These are phyloP conservation scores for Eretmocerus hayati DNA, from an alignment of 2,888 invertebrate species.

Conservation along the genomic window DNA sequence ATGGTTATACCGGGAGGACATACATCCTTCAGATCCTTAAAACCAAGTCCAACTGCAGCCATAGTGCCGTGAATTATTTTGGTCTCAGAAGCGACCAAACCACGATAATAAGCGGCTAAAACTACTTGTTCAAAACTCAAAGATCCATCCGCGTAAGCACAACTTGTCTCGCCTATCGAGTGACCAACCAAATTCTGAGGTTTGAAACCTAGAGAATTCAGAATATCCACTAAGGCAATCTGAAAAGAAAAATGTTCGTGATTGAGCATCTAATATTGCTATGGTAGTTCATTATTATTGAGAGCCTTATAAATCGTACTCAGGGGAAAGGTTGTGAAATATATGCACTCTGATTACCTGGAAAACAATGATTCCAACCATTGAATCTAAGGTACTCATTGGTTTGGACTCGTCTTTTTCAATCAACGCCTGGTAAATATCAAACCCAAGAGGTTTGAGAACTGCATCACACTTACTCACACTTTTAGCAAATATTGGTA, in stretches of 20 bases:
- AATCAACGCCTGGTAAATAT: conserved; percentile 57
- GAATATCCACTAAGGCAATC: conserved; percentile 62
- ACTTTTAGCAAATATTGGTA: conserved; percentile 62
- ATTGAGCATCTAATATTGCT: background rate
- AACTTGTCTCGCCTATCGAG: conserved; percentile 90
- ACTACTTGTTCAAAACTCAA: conserved; percentile 53
- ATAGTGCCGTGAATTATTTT: conserved; percentile 64
- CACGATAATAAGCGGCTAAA: conserved; percentile 31
- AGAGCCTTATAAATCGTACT: too few species aligned
- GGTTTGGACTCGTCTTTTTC: conserved; percentile 53
- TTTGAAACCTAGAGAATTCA: conserved; percentile 54
- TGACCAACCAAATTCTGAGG: conserved; percentile 77
- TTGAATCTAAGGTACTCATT: conserved; percentile 62
- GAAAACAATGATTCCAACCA: conserved; percentile 65
- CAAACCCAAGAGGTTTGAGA: conserved; percentile 55
- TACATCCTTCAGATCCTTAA: conserved; percentile 54
- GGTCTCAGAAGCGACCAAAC: conserved; percentile 41
- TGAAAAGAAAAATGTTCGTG: too few species aligned
- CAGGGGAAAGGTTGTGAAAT: background rate
- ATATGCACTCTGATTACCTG: conserved; percentile 47
- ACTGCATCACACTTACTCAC: conserved; percentile 54
- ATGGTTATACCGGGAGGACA: conserved; percentile 72
- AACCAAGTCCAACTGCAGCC: conserved; percentile 75
- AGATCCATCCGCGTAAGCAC: conserved; percentile 90
- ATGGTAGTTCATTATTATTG: background rate